Conservation (phyloP, 2,797 vertebrate species). For the Hoplostethus mediterraneus region DNA sequence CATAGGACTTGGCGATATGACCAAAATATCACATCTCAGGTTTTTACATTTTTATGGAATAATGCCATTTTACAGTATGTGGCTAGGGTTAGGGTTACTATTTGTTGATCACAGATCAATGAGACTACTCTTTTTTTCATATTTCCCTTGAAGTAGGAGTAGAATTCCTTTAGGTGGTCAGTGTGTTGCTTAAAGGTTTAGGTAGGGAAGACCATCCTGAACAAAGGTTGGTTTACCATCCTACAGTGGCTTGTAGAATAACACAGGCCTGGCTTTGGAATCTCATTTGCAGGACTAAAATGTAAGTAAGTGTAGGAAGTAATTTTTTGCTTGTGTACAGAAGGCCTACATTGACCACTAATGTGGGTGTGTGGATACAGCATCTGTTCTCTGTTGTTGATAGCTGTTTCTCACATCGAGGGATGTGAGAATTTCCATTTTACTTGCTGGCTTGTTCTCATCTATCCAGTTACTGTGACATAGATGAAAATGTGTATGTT, state of each 20-base stretch:
- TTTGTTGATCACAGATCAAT: not conserved
- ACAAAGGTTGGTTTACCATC: not conserved
- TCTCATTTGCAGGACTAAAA: slow-evolving; percentile 28
- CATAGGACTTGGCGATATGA: not conserved
- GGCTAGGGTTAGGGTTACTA: not conserved
- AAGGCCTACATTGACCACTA: slow-evolving; percentile 18
- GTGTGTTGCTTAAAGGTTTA: not conserved
- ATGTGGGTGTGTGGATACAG: slow-evolving; percentile 42
- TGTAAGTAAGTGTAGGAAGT: slow-evolving; percentile 33
- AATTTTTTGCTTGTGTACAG: not conserved
- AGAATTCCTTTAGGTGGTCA: slow-evolving; percentile 1
- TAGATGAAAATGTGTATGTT: slow-evolving; percentile 29
- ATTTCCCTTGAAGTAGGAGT: slow-evolving; percentile 4
- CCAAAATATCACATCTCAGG: not conserved
- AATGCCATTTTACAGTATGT: not conserved
- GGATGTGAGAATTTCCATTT: slow-evolving; percentile 37
- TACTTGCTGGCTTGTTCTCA: slow-evolving; percentile 40
- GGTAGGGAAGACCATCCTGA: not conserved
- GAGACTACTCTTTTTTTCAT: slow-evolving; percentile 2
- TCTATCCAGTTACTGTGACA: slow-evolving; percentile 5
- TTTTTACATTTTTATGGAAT: slow-evolving; percentile 4
- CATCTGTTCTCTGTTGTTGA: slow-evolving; percentile 21
- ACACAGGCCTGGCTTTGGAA: not conserved
- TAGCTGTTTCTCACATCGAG: slow-evolving; percentile 28
- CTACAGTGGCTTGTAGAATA: not conserved